A percentile compares a stretch with the other conserved stretches of the same genome.
Evolutionary conservation across 2,113 vertebrate genomes (phyloP).

Genomic region (Oophaga pumilio): DNA sequence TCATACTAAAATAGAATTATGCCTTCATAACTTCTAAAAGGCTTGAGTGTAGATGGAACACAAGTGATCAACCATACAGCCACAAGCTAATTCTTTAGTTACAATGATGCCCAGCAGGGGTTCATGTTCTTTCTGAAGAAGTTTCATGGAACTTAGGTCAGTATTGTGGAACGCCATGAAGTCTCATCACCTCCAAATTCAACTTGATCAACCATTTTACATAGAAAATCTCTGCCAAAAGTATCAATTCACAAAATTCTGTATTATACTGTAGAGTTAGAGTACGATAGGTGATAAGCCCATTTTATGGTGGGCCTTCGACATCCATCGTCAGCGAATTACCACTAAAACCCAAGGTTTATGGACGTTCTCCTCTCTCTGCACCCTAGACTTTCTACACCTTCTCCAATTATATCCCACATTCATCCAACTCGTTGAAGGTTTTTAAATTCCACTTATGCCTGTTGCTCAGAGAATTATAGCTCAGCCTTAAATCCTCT

Average conservation of each 20-base stretch:
- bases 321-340: background rate
- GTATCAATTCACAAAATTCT: too few relatives aligned
- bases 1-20: too few relatives aligned
- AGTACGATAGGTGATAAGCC: too few relatives aligned
- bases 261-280: too few relatives aligned
- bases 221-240: background rate
- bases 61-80: too few relatives aligned
- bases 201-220: background rate
- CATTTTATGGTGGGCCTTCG: background rate
- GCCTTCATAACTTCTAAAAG: too few relatives aligned
- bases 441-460: background rate
- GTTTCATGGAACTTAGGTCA: background rate
- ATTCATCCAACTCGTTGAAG: background rate
- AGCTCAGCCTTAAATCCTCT: background rate
- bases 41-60: too few relatives aligned
- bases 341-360: background rate
- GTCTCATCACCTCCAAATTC: background rate
- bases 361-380: background rate
- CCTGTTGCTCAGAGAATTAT: background rate
- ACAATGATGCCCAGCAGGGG: too few relatives aligned
- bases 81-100: too few relatives aligned
- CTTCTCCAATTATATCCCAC: background rate
- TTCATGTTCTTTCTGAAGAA: background rate
- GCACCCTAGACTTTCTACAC: background rate
- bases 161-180: background rate